Conservation (phyloP, 1,140 invertebrate species). For the Drosophila nasuta region DNA sequence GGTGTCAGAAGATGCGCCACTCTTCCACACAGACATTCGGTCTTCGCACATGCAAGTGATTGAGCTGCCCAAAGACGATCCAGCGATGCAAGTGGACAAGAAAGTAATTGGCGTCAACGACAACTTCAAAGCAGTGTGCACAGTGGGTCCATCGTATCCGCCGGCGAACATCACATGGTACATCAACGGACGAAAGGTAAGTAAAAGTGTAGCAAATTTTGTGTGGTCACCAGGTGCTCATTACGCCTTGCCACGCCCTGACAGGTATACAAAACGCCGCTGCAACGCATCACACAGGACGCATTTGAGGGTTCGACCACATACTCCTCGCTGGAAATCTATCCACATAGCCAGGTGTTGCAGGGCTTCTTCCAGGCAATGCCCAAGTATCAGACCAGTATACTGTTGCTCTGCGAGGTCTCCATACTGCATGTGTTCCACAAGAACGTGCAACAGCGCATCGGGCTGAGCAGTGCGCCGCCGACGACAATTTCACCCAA, state of each 20-base stretch:
- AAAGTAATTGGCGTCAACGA: conserved; percentile 80
- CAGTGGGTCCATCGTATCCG: conserved; percentile 87
- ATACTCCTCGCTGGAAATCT: conserved; percentile 77
- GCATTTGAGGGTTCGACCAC: conserved; percentile 78
- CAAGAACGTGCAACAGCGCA: conserved; percentile 79
- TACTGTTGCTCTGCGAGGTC: conserved; percentile 78
- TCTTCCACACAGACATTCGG: conserved; percentile 89
- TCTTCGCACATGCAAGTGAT: conserved; percentile 89
- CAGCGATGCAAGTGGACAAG: conserved; percentile 82
- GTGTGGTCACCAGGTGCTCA: conserved; percentile 1
- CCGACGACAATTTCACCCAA: conserved; percentile 83
- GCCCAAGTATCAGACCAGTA: conserved; percentile 78
- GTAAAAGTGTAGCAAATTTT: conserved; percentile 30
- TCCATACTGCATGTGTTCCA: conserved; percentile 82
- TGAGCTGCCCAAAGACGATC: conserved; percentile 83
- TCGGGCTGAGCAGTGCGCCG: conserved; percentile 68
- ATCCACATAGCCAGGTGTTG: conserved; percentile 79
- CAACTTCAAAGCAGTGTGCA: conserved; percentile 85
- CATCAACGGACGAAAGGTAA: conserved; percentile 89
- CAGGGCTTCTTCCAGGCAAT: conserved; percentile 80
- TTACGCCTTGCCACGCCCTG: conserved; percentile 1
- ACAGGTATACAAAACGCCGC: conserved; percentile 77
- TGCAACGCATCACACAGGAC: conserved; percentile 79
- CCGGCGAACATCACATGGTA: conserved; percentile 90
- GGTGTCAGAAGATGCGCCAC: conserved; percentile 90